Percentiles rank a stretch among this genome's conserved stretches.
Conservation (phyloP, 2,797 vertebrate genomes). For the Merluccius polli region DNA sequence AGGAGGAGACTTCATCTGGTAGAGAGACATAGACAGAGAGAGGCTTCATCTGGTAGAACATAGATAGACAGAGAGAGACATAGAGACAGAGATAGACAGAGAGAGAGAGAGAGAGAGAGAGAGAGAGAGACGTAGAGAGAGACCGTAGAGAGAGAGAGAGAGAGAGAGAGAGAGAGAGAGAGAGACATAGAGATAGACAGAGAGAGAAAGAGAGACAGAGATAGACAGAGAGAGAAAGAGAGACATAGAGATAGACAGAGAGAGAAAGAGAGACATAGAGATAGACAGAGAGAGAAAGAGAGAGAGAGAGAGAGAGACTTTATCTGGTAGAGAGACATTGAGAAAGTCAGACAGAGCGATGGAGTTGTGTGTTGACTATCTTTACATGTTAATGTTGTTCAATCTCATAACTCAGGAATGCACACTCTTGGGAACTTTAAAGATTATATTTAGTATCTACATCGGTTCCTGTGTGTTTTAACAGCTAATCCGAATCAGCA, state of each 20-base stretch:
- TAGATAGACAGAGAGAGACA: too few relatives aligned
- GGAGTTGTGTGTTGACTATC: too few relatives aligned
- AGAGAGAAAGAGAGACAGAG: neutral
- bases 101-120: too few relatives aligned
- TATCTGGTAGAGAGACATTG: constrained; percentile 64
- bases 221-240: too few relatives aligned
- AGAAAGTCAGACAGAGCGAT: neutral
- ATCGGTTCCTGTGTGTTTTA: too few relatives aligned
- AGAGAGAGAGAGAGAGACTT: constrained; percentile 81
- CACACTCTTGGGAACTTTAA: too few relatives aligned
- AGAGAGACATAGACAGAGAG: neutral
- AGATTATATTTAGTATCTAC: neutral
- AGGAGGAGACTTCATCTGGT: constrained; percentile 90
- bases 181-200: neutral
- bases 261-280: too few relatives aligned
- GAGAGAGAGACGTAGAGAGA: too few relatives aligned
- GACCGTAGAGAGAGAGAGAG: too few relatives aligned
- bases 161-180: constrained; percentile 73
- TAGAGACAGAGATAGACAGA: too few relatives aligned
- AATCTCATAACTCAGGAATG: neutral
- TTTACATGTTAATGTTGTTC: neutral
- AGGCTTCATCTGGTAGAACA: neutral
- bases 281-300: too few relatives aligned
- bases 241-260: too few relatives aligned
- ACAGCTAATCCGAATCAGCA: neutral